These are phyloP conservation scores for Lasioglossum calceatum DNA, from an alignment of 2,888 invertebrate species.

Conservation along the genomic window DNA sequence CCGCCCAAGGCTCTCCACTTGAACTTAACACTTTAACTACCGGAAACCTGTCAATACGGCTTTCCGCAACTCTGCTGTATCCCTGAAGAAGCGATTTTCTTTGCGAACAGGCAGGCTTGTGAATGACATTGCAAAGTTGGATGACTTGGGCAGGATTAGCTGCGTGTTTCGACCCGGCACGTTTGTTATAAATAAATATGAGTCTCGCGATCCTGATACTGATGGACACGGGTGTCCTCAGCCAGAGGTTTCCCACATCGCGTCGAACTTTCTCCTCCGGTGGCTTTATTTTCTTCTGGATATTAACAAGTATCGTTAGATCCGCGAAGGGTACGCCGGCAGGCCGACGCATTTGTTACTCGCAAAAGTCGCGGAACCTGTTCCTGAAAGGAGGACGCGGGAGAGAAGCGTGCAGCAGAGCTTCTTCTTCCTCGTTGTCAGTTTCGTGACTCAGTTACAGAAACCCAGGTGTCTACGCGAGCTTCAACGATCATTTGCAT, in stretches of 20 bases:
- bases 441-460: constrained; percentile 55
- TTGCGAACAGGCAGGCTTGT: background rate
- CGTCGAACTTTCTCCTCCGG: background rate
- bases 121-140: background rate
- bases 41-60: background rate
- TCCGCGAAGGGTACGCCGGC: background rate
- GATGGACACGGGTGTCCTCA: background rate
- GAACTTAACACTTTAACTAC: background rate
- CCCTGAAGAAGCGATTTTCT: background rate
- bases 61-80: background rate
- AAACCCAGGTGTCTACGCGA: constrained; percentile 42
- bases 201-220: background rate
- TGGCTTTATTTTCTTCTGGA: background rate
- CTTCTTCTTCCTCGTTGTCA: constrained; percentile 53
- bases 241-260: constrained; percentile 2
- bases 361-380: constrained; percentile 54
- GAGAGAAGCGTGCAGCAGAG: constrained; percentile 22
- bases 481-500: constrained; percentile 50
- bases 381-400: constrained; percentile 52
- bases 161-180: background rate
- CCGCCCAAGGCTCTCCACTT: background rate
- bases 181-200: background rate
- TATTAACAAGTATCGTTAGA: constrained; percentile 26
- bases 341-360: constrained; percentile 34
- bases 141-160: background rate